Percentiles rank a stretch among this genome's conserved stretches.
These are phyloP conservation scores for Melanotaenia trifasciata DNA, from an alignment of 2,797 vertebrate genomes.

Conservation along the genomic window DNA sequence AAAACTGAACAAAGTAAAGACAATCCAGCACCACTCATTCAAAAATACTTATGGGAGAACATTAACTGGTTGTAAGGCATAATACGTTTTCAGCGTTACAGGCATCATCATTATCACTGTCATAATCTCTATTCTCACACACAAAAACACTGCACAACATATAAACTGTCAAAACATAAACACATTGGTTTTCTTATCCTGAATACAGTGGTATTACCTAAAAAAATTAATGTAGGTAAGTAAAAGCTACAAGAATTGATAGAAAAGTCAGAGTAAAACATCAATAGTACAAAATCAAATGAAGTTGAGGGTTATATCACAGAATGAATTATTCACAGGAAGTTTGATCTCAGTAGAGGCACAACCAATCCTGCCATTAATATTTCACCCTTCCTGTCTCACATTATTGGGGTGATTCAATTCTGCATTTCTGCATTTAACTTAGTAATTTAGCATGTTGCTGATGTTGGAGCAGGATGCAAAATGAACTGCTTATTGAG, in stretches of 20 bases:
- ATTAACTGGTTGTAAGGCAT: constrained; percentile 44
- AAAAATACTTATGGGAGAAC: constrained; percentile 27
- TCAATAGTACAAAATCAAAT: background rate
- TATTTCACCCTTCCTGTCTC: background rate
- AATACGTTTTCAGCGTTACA: constrained; percentile 30
- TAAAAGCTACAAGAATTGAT: background rate
- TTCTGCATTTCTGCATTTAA: background rate
- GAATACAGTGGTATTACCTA: constrained; percentile 23
- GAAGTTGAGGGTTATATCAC: background rate
- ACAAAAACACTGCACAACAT: constrained; percentile 42
- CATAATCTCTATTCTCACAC: constrained; percentile 21
- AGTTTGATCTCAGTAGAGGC: background rate
- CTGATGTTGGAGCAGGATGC: background rate
- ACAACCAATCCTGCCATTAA: background rate
- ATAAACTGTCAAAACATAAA: constrained; percentile 32
- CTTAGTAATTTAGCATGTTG: background rate
- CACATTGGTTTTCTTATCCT: constrained; percentile 5
- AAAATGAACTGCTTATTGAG: background rate
- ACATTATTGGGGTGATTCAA: background rate
- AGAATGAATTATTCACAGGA: background rate
- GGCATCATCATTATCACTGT: constrained; percentile 19
- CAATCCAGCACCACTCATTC: constrained; percentile 43
- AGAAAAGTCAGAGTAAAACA: background rate
- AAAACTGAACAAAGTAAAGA: constrained; percentile 17
- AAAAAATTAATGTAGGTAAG: constrained; percentile 19